Evolutionary conservation across 1,140 invertebrate species (phyloP), one percentile per base, ranked within the genome.

Genomic region (Galendromus occidentalis): DNA sequence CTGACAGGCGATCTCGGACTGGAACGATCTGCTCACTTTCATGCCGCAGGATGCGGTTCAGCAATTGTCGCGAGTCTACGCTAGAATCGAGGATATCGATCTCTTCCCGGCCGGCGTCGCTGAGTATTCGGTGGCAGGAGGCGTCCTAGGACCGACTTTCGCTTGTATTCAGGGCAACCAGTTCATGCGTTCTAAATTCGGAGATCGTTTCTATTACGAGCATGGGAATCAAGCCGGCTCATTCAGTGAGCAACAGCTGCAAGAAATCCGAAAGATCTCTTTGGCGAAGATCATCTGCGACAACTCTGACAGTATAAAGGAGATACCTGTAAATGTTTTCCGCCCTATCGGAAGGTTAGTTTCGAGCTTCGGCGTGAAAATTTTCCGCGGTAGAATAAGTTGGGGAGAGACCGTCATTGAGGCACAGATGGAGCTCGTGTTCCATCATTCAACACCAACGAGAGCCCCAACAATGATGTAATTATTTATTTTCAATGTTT

Each of bases 21-120:
- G 51, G 51, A 25, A 59, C 14, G 51, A 59, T 33, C 22, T 59
- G 14, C 51, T 59, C 14, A 17, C 17, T 2, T 33, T 59, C 25
- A 59, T 59, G 51, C 51, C 51, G 14, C 17, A 59, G 22, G 51
- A 59, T 9, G 51, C 51, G 9, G 51, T 59, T 4, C 51, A 59
- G 22, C 51, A 59, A 59, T 29, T 59, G 14, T 25, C 14, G 22
- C 17, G 2, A 9, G 51, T 33, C 14, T 59, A 59, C 51, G 22
- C 51, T 17, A 25, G 51, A 17, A 45, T 68, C 1, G 72, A 74
- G 17, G 72, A 98, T 72, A 84, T 99, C 69, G 95, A 99, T 75
- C 80, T 96, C 2, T 99, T 88, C 85, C 88, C 96, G 18, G 95
- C 92, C 9, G 93, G 91, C 6, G 84, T 98, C 69, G 78, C 93